These are phyloP conservation scores for Denticeps clupeoides DNA, from an alignment of 2,797 vertebrate genomes.

Conservation along the genomic window DNA sequence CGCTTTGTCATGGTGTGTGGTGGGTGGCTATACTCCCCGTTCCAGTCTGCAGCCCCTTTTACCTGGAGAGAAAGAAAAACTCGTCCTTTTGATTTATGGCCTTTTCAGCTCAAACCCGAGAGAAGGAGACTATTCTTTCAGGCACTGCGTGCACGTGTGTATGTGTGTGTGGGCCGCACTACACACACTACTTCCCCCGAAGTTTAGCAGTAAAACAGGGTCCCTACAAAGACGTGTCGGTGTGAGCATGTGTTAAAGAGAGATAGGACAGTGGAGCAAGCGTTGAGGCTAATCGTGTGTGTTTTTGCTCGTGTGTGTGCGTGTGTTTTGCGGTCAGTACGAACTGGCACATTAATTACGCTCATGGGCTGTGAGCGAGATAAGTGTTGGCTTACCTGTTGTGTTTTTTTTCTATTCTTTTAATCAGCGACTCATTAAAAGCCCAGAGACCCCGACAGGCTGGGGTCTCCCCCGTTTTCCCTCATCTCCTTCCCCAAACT, in stretches of 20 bases:
- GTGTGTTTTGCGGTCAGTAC: constrained; percentile 33
- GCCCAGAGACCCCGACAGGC: neutral
- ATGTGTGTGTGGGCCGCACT: constrained; percentile 17
- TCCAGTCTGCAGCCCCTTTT: no score
- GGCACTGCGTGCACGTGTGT: constrained; percentile 1
- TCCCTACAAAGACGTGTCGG: no score
- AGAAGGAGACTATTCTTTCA: no score
- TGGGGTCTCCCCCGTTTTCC: no score
- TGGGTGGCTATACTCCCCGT: no score
- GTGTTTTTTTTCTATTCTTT: constrained; percentile 37
- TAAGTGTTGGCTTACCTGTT: constrained; percentile 40
- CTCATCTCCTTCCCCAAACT: no score
- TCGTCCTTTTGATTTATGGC: neutral
- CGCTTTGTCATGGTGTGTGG: constrained; percentile 4
- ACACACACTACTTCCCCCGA: no score
- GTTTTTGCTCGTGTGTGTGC: constrained; percentile 18
- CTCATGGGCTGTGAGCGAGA: constrained; percentile 45
- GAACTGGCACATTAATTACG: constrained; percentile 48
- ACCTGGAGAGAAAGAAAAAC: no score
- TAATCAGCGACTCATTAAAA: constrained; percentile 45
- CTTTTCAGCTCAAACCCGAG: neutral
- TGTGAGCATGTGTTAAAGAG: no score
- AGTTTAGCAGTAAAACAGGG: no score
- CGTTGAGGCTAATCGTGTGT: constrained; percentile 4
- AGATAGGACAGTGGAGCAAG: no score